Evolutionary conservation across 2,113 vertebrate genomes (phyloP).

Genomic region (Perca schrenkii): DNA sequence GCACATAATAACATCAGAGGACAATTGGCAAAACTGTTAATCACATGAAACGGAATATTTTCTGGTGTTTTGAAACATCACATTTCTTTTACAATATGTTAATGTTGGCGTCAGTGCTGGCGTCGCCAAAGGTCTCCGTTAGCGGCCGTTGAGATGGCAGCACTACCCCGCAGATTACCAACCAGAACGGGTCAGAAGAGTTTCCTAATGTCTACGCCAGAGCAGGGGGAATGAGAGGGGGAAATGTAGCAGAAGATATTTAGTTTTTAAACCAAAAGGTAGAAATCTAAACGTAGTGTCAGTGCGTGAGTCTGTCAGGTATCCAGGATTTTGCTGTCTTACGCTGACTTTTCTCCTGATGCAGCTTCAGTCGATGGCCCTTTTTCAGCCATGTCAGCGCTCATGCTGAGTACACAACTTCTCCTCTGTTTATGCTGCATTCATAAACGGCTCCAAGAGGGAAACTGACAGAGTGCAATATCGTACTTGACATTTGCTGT

Average conservation of each 20-base stretch:
- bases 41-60: no score
- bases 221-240: no score
- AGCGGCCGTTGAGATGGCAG: no score
- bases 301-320: neutral
- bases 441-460: neutral
- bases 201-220: no score
- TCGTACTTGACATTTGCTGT: neutral
- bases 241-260: no score
- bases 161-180: no score
- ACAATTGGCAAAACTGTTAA: neutral
- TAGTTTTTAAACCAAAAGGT: no score
- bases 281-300: neutral
- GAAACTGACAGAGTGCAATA: neutral
- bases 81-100: no score
- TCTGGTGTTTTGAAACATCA: no score
- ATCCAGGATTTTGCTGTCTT: neutral
- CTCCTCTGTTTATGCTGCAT: neutral
- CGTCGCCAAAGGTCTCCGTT: no score
- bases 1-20: neutral
- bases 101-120: no score
- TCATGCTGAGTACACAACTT: neutral
- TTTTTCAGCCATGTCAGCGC: neutral
- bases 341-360: neutral
- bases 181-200: no score
- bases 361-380: neutral